Conservation (phyloP, 2,888 invertebrate species). For the Ochropacha duplaris region DNA sequence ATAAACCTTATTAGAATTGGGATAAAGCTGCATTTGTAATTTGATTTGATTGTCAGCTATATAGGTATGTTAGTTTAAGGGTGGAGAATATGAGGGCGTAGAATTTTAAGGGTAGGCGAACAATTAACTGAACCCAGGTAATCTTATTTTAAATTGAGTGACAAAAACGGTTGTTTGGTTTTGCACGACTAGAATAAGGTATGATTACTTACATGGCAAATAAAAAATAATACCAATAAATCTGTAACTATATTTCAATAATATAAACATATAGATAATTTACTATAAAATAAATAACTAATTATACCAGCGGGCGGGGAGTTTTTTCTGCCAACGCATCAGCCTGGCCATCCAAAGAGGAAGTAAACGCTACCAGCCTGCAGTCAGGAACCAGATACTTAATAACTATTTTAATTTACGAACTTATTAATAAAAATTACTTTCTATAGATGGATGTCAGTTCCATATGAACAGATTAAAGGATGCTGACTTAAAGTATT, state of each 20-base stretch:
- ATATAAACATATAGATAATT: too few relatives aligned
- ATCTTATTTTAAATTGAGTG: conserved; percentile 59
- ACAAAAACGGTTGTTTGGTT: conserved; percentile 53
- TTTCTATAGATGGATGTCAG: too few relatives aligned
- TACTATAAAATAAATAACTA: too few relatives aligned
- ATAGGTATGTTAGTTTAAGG: conserved; percentile 24
- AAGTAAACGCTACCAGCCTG: too few relatives aligned
- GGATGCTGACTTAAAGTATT: not conserved
- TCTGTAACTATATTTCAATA: too few relatives aligned
- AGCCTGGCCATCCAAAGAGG: too few relatives aligned
- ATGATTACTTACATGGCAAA: conserved; percentile 7
- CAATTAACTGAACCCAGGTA: conserved; percentile 77
- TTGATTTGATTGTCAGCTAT: not conserved
- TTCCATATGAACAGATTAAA: not conserved
- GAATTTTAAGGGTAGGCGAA: conserved; percentile 73
- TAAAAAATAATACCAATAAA: too few relatives aligned
- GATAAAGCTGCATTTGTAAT: conserved; percentile 16
- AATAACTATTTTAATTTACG: too few relatives aligned
- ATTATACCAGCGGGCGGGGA: too few relatives aligned
- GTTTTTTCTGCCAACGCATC: too few relatives aligned
- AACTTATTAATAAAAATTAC: too few relatives aligned
- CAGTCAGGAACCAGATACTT: too few relatives aligned
- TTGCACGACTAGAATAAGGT: conserved; percentile 45
- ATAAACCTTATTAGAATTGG: conserved; percentile 10
- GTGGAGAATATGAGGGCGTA: conserved; percentile 55